Evolutionary conservation across 2,113 vertebrate species (phyloP).

Genomic region (Podiceps cristatus): DNA sequence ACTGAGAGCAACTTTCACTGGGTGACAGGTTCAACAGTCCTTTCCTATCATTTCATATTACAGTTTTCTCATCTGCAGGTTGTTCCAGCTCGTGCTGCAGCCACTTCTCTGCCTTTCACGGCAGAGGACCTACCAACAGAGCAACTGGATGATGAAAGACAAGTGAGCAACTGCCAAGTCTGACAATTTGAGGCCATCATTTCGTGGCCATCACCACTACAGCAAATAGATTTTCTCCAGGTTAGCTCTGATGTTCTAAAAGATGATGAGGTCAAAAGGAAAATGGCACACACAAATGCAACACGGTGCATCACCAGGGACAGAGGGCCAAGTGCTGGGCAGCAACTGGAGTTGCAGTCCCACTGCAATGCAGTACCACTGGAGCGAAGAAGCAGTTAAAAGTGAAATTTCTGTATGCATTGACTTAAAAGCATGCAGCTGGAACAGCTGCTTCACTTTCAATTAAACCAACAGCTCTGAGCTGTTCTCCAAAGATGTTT

Average conservation of each 20-base stretch:
- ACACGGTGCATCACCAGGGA: accelerated
- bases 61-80: not conserved
- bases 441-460: not conserved
- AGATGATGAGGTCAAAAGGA: too few relatives aligned
- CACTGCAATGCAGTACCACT: not conserved
- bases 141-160: not conserved
- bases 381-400: not conserved
- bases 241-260: not conserved
- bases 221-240: not conserved
- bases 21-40: not conserved
- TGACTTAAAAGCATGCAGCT: not conserved
- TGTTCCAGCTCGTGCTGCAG: not conserved
- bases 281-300: not conserved
- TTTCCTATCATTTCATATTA: not conserved
- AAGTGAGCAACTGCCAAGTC: not conserved
- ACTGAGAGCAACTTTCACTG: not conserved
- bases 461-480: not conserved
- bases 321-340: not conserved
- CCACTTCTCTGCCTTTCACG: not conserved
- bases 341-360: not conserved
- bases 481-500: not conserved
- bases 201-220: not conserved
- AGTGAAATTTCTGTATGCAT: not conserved
- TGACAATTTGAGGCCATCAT: not conserved
- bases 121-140: not conserved